Evolutionary conservation across 2,888 invertebrate genomes (phyloP), one percentile per base, ranked within the genome.

Genomic region (Lithophane socia): DNA sequence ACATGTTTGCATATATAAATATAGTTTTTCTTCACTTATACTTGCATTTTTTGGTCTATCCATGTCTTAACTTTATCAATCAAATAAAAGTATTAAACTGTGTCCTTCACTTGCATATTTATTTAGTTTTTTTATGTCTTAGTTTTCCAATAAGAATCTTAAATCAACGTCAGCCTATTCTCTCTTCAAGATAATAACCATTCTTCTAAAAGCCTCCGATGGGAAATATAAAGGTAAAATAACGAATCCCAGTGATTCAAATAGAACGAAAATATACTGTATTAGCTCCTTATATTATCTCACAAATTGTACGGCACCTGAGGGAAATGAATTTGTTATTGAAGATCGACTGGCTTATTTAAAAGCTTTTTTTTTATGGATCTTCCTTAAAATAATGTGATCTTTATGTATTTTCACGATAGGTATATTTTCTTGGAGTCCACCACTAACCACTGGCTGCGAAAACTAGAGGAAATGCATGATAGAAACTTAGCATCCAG

Each of bases 281-380:
- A 64, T 77, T 74, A 82, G 44, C 78, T 69, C 21, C 37, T 68
- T 61, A 71, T 21, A 69, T 65, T 72, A 67, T 47, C 44, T 66
- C 61, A 13, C 82, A 82, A 82, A 82, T 71, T 69, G 72, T 61
- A 58, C 37, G 52, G 65, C 73, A 66, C 79, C 79, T 65, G 18
- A 7, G 79, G 79, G 82, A 82, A 82, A 82, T 79, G 21, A 69
- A 61, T 72, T 73, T 67, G n/a, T n/a, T 78, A 47, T 58, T 72
- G 21, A 29, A 80, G 49, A 63, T 75, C 21, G 47, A 63, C 18
- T 24, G 9, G 44, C 16, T 72, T 37, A 37, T 60, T 75, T 61
- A 60, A 60, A 66, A 60, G 13, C 12, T 47, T 47, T 58, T 21
- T n/a, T 47, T 47, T 47, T 73, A 70, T 29, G 12, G 21, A 49